phyloP scores from a whole-genome alignment of 2,888 invertebrate genomes.

The Oxyscelio sp. region DNA sequence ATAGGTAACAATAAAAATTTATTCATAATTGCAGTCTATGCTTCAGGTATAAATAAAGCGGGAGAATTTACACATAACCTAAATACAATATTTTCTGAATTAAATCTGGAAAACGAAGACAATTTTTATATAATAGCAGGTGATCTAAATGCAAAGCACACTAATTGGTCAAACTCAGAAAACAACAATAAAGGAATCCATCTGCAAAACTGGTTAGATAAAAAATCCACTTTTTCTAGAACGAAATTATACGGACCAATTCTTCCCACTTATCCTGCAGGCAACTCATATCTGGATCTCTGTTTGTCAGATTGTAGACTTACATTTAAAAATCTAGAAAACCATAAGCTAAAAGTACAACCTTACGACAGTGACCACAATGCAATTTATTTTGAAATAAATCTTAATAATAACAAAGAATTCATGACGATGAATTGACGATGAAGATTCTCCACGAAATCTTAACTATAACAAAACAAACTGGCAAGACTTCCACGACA shows the following conservation, averaged over 20 bases:
- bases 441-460: background rate
- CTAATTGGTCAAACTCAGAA: conserved; percentile 8
- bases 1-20: conserved; percentile 18
- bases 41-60: conserved; percentile 23
- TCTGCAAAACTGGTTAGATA: conserved; percentile 26
- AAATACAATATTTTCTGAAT: conserved; percentile 18
- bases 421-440: conserved; percentile 32
- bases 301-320: conserved; percentile 35
- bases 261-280: conserved; percentile 30
- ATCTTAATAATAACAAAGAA: background rate
- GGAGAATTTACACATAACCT: conserved; percentile 11
- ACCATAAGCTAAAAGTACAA: conserved; percentile 19
- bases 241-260: background rate
- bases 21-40: conserved; percentile 41
- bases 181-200: conserved; percentile 42
- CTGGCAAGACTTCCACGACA: conserved; percentile 44
- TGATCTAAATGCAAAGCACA: conserved; percentile 56
- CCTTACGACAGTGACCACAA: conserved; percentile 57
- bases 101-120: conserved; percentile 16
- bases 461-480: conserved; percentile 50
- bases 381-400: conserved; percentile 21
- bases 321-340: background rate
- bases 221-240: background rate
- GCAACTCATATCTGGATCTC: conserved; percentile 43
- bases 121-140: conserved; percentile 61